Conservation (phyloP, 2,113 vertebrate species). For the Centrocercus urophasianus region DNA sequence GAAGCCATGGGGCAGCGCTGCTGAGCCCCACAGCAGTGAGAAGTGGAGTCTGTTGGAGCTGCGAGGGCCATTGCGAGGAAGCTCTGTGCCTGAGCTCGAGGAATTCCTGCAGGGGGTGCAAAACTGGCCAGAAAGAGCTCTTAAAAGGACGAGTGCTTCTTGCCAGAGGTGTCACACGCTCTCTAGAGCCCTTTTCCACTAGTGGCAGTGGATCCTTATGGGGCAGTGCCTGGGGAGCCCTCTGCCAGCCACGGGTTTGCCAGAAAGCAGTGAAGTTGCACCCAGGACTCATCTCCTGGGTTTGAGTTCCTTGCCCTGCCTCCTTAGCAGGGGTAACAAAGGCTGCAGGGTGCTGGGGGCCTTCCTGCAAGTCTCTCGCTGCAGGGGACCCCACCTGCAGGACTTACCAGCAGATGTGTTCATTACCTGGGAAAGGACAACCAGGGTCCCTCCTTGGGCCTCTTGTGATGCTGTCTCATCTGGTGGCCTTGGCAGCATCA, state of each 20-base stretch:
- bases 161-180: rapidly evolving
- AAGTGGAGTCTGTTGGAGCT: background rate
- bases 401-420: too few species aligned
- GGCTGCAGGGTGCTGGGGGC: background rate
- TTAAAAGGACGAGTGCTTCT: background rate
- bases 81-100: rapidly evolving
- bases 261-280: too few species aligned
- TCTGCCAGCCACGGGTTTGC: too few species aligned
- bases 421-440: background rate
- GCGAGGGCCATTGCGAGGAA: background rate
- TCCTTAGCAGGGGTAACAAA: background rate
- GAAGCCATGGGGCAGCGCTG: background rate
- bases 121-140: background rate
- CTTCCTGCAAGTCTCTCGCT: background rate
- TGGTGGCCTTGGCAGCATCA: rapidly evolving
- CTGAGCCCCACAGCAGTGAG: background rate
- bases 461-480: background rate
- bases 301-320: background rate
- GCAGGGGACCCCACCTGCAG: too few species aligned
- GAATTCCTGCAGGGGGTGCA: background rate
- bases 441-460: background rate
- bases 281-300: background rate
- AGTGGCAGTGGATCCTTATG: too few species aligned
- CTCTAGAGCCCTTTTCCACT: rapidly evolving
- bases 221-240: too few species aligned